A percentile compares a stretch with the other conserved stretches of the same genome.
Conservation (phyloP, 2,797 vertebrate species). For the Hippoglossus hippoglossus region DNA sequence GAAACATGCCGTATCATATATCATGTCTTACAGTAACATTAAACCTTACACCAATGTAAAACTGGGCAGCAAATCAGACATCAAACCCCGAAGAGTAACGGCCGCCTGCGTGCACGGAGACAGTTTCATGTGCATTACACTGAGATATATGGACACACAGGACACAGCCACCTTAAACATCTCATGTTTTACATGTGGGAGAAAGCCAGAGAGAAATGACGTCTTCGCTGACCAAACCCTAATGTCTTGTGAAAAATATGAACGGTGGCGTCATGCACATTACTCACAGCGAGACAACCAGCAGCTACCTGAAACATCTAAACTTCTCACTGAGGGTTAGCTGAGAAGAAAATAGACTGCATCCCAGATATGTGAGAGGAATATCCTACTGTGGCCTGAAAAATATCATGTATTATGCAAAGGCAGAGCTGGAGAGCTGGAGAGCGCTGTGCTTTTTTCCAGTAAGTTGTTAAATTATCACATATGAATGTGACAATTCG, state of each 20-base stretch:
- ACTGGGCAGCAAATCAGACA: slow-evolving; percentile 72
- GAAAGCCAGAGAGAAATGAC: slow-evolving; percentile 60
- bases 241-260: slow-evolving; percentile 64
- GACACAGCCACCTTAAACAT: slow-evolving; percentile 57
- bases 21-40: slow-evolving; percentile 70
- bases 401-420: slow-evolving; percentile 25
- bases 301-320: slow-evolving; percentile 65
- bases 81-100: slow-evolving; percentile 64
- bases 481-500: slow-evolving; percentile 12
- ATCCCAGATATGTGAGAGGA: slow-evolving; percentile 25
- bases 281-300: slow-evolving; percentile 46
- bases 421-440: slow-evolving; percentile 3
- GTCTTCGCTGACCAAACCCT: slow-evolving; percentile 60
- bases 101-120: slow-evolving; percentile 42
- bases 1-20: slow-evolving; percentile 69
- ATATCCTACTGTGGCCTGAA: slow-evolving; percentile 13
- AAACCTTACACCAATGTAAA: slow-evolving; percentile 66
- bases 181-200: slow-evolving; percentile 66
- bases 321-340: slow-evolving; percentile 19
- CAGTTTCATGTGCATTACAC: slow-evolving; percentile 72
- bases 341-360: slow-evolving; percentile 17
- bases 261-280: slow-evolving; percentile 37
- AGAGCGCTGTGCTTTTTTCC: slow-evolving; percentile 12
- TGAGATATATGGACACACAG: slow-evolving; percentile 63
- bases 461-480: slow-evolving; percentile 34